Percentiles rank a stretch among this genome's conserved stretches.
These are phyloP conservation scores for Pristionchus exspectatus DNA, from an alignment of 2,888 invertebrate species.

Conservation along the genomic window DNA sequence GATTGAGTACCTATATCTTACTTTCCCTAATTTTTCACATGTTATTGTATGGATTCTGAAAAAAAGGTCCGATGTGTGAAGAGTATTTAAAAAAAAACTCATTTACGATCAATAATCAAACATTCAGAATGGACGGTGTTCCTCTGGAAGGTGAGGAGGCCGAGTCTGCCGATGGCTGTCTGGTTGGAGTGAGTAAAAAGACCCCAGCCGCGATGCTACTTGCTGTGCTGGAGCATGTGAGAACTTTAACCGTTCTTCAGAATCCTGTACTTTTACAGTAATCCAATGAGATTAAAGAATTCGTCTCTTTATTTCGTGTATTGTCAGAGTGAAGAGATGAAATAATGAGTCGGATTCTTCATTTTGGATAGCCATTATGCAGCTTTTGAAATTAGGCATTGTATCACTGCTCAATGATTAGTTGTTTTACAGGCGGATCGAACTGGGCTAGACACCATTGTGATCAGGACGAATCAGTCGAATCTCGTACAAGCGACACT, in stretches of 20 bases:
- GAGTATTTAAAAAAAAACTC: no score
- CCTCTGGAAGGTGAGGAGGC: slow-evolving; percentile 13
- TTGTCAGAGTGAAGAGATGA: no score
- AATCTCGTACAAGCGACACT: background rate
- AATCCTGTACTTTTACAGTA: no score
- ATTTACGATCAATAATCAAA: background rate
- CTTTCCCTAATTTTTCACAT: no score
- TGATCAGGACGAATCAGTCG: slow-evolving; percentile 31
- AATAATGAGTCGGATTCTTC: no score
- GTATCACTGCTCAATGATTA: background rate
- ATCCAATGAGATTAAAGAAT: no score
- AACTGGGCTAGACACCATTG: background rate
- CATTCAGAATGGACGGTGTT: slow-evolving; percentile 39
- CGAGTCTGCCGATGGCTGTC: background rate
- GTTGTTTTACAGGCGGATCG: slow-evolving; percentile 3
- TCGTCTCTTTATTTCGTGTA: no score
- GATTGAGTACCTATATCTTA: background rate
- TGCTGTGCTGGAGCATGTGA: slow-evolving; percentile 22
- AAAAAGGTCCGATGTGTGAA: no score
- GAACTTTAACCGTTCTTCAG: background rate
- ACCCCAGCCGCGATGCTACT: background rate
- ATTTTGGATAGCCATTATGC: background rate
- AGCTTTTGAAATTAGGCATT: background rate
- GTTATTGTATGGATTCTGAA: no score
- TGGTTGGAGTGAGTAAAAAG: background rate